A percentile compares a stretch with the other conserved stretches of the same genome.
phyloP scores from a whole-genome alignment of 2,888 invertebrate genomes.

The Leptinotarsa peninsularis region DNA sequence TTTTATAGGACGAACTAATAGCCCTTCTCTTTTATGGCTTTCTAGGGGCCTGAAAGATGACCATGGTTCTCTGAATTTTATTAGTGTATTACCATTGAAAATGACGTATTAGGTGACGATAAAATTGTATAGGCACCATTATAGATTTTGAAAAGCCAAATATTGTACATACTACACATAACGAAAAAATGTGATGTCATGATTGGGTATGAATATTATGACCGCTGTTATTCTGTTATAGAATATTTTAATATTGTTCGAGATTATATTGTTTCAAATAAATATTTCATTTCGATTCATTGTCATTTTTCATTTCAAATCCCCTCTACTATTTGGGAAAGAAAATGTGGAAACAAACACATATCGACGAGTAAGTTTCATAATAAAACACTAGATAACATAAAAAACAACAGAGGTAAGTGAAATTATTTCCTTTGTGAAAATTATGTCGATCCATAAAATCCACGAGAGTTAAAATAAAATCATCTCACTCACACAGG shows the following conservation, averaged over 20 bases:
- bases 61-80: neutral
- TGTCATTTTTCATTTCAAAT: neutral
- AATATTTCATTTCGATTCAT: conserved; percentile 29
- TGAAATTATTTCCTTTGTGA: too few species aligned
- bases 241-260: conserved; percentile 46
- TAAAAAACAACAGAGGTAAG: too few species aligned
- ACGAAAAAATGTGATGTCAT: conserved; percentile 48
- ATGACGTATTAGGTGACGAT: conserved; percentile 30
- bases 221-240: conserved; percentile 51
- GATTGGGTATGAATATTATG: conserved; percentile 49
- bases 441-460: too few species aligned
- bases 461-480: too few species aligned
- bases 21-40: neutral
- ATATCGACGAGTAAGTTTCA: too few species aligned
- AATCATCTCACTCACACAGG: too few species aligned
- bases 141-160: conserved; percentile 47
- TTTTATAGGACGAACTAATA: neutral
- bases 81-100: neutral
- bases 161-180: conserved; percentile 45
- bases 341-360: too few species aligned
- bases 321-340: neutral
- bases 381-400: too few species aligned
- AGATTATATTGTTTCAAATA: conserved; percentile 52
- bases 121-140: conserved; percentile 50
- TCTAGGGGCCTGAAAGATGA: neutral